These are phyloP conservation scores for Danio rerio DNA, from an alignment of 2,113 vertebrate species.

Conservation along the genomic window DNA sequence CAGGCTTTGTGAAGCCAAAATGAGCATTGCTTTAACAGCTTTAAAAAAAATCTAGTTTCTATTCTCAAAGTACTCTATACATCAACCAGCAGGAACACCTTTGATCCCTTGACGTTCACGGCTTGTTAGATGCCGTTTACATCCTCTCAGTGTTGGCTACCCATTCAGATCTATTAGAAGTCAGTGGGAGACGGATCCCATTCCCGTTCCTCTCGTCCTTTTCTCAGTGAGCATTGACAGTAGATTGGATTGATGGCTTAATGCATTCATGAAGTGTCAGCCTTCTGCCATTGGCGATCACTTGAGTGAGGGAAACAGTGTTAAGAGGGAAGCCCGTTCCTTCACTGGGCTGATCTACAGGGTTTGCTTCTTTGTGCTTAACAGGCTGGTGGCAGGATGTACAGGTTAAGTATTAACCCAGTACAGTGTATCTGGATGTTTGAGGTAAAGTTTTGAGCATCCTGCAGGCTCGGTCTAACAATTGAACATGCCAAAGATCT, in stretches of 20 bases:
- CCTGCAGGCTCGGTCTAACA: constrained; percentile 62
- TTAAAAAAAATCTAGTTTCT: background rate
- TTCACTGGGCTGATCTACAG: constrained; percentile 50
- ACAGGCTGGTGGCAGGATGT: constrained; percentile 67
- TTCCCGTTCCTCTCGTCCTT: constrained; percentile 51
- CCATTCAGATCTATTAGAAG: constrained; percentile 42
- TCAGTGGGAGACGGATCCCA: constrained; percentile 13
- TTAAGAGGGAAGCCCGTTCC: constrained; percentile 50
- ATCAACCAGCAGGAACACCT: constrained; percentile 37
- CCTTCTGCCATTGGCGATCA: constrained; percentile 47
- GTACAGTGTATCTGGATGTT: constrained; percentile 42
- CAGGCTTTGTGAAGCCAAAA: too few species aligned
- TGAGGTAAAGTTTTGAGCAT: constrained; percentile 55
- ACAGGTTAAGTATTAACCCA: constrained; percentile 76
- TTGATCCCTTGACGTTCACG: constrained; percentile 38
- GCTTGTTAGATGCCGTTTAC: constrained; percentile 40
- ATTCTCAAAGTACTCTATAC: constrained; percentile 8
- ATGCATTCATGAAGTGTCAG: constrained; percentile 71
- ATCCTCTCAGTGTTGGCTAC: constrained; percentile 37
- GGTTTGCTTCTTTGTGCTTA: constrained; percentile 47
- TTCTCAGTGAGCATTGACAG: constrained; percentile 66
- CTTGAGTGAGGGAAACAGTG: constrained; percentile 59
- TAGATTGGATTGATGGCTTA: constrained; percentile 68
- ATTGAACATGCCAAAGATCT: constrained; percentile 65
- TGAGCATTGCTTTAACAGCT: too few species aligned